These are phyloP conservation scores for Brachypteracias leptosomus DNA, from an alignment of 2,113 vertebrate species.

Conservation along the genomic window DNA sequence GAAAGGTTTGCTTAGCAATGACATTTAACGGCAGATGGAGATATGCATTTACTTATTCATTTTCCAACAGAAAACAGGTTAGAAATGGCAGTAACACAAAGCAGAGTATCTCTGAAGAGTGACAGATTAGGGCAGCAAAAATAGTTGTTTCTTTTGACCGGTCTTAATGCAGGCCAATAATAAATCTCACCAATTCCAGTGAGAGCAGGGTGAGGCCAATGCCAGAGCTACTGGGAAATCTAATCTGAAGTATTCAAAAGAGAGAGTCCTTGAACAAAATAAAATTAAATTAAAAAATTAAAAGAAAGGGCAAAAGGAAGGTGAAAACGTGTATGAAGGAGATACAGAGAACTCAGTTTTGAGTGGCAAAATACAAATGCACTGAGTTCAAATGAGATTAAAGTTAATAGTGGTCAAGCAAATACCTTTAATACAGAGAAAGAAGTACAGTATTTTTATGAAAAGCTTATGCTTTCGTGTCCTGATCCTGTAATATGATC, in stretches of 20 bases:
- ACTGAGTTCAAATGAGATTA: not conserved
- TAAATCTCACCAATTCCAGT: not conserved
- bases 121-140: not conserved
- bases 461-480: not conserved
- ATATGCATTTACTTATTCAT: not conserved
- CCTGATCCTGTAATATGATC: not conserved
- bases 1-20: constrained; percentile 7
- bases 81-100: not conserved
- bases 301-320: too few relatives aligned
- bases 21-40: not conserved
- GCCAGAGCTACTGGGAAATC: not conserved
- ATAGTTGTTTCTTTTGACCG: not conserved
- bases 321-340: not conserved
- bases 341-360: not conserved
- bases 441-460: not conserved
- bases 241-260: not conserved
- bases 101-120: not conserved
- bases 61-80: not conserved
- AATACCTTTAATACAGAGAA: not conserved
- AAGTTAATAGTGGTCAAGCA: not conserved
- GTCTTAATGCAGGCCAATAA: not conserved
- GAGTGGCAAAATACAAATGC: not conserved
- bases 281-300: not conserved
- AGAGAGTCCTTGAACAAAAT: not conserved
- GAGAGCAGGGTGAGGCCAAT: not conserved